Base-by-base conservation (phyloP, 2,888 invertebrate genomes). In the Fissipunctia ypsillon region DNA sequence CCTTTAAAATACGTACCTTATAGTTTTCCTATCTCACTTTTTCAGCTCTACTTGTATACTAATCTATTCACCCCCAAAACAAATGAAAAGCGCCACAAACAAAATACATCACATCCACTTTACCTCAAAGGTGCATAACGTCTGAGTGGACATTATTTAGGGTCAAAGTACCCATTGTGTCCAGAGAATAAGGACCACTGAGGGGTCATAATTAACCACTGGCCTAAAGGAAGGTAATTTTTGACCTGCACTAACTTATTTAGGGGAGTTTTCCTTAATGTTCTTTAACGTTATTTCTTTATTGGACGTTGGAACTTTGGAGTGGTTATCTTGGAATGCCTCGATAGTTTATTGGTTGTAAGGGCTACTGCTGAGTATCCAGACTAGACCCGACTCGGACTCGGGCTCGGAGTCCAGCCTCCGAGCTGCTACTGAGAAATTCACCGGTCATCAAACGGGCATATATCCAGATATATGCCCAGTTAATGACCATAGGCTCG, bases 131-230 rank as follows among this genome's bases (percentile, higher is more conserved):
- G 57, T 76, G 61, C n/a, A n/a, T 28, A 16, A 19, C 38, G 3
- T 60, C 41, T 31, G 65, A 78, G 73, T 63, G 69, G 52, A 82
- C 73, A 69, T 80, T 52, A 82, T 59, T 66, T 66, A 14, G 73
- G 80, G 73, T 73, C 78, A 69, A 69, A 73, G 35, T 63, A 3
- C 14, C 78, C 68, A 73, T 80, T 80, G 75, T 81, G 35, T 28
- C 35, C 3, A 57, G 63, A 67, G 61, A 74, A 56, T 60, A 63
- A 61, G 50, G 61, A 16, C 57, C 77, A 61, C 31, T 69, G 72
- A 73, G 66, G 14, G 61, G 52, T 54, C 71, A 83, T 84, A 85
- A 85, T 85, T 83, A 85, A 71, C 78, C 74, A 63, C 76, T 76
- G 57, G 41, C 35, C 56, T 48, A 72, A 70, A 76, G 52, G 43